Evolutionary conservation across 2,113 vertebrate species (phyloP), one percentile per base, ranked within the genome.

Genomic region (Scartelaos histophorus): DNA sequence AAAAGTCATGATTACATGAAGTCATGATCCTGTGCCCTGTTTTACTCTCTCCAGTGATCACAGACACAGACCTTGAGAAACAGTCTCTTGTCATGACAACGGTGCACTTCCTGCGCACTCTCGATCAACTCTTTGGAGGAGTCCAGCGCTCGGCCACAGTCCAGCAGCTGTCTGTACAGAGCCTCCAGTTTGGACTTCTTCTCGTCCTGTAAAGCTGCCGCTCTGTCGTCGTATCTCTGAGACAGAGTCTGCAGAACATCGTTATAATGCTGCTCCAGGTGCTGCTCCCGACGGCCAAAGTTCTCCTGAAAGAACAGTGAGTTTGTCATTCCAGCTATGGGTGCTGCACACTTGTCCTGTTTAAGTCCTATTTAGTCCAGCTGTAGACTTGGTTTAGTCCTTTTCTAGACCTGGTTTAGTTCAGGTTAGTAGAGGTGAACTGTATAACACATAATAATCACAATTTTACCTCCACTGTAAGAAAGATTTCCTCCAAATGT

Each of bases 401-500:
- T 38, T 2, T 38, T 38, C 38, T 38, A 38, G 2, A 5, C 38
- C 38, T 3, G 38, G 38, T 38, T 38, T 6, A 38, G 38, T 38
- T 38, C 29, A 29, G 29, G 29, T 29, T 29, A 29, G 2, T 29
- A 29, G 29, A 29, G 29, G 29, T 29, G 29, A 29, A 29, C 29
- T 29, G 4, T 29, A 29, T 29, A 29, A 29, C 29, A 29, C 29
- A 29, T 29, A 43, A 43, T 43, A 43, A 1, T 17, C 47, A 51
- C 47, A 51, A n/a, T 2, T 84, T 92, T 87, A 99, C 97, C 95
- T 99, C 97, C 47, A 99, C 95, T 0, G 97, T 97, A 72, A 98
- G 96, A 88, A 97, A 99, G 70, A 99, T 98, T 87, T 99, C 97
- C 75, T 98, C 97, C 90, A 99, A 86, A 68, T 98, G 96, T 74